Conservation (phyloP, 2,113 vertebrate genomes). For the Eidolon helvum region DNA sequence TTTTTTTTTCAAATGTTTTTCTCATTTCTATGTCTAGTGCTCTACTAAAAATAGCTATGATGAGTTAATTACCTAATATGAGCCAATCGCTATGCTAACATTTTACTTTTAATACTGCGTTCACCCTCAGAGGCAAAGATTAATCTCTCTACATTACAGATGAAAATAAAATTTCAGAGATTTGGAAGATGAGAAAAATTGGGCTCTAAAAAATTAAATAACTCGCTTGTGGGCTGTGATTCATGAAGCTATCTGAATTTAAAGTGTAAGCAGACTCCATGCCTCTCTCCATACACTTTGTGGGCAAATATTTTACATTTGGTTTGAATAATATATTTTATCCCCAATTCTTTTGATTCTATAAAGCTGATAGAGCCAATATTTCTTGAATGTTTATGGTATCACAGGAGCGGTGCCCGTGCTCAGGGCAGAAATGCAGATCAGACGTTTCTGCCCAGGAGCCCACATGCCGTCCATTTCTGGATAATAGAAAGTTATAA, state of each 20-base stretch:
- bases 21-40: neutral
- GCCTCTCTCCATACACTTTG: neutral
- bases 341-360: neutral
- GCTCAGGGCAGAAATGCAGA: accelerated
- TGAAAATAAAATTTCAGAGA: neutral
- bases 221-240: neutral
- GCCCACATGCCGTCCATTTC: accelerated
- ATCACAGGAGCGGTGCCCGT: no score
- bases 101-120: neutral
- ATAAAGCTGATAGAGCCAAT: no score
- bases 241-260: neutral
- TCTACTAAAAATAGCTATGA: neutral
- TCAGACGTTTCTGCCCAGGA: neutral
- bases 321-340: neutral
- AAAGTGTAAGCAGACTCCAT: neutral
- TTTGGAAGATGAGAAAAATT: neutral
- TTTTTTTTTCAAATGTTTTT: neutral
- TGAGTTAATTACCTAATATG: neutral
- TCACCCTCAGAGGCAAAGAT: neutral
- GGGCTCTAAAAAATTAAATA: neutral
- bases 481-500: neutral
- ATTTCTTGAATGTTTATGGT: neutral
- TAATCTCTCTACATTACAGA: neutral
- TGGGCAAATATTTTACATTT: neutral
- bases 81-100: neutral